Evolutionary conservation across 2,888 invertebrate species (phyloP), one percentile per base, ranked within the genome.

Genomic region (Aplocera efformata): DNA sequence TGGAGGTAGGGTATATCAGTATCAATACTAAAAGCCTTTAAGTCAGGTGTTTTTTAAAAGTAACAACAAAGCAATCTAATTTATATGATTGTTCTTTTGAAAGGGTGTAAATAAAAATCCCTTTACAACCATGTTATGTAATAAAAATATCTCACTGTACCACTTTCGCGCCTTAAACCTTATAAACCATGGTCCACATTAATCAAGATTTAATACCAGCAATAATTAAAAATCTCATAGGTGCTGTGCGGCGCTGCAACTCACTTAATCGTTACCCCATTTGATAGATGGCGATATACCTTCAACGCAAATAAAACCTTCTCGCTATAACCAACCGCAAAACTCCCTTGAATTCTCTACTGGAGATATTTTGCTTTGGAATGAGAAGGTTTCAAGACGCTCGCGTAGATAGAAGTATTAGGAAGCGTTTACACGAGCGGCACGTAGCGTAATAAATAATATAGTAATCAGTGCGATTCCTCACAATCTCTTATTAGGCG

Each of bases 391-490:
- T 76, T 62, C 58, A 81, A 79, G 79, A 77, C 63, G 63, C 42
- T 29, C 47, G 53, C 60, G 66, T 62, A 77, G 77, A 76, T 76
- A 70, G 70, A 63, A 75, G 81, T 82, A 86, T 86, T 86, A 85
- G 76, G 82, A 77, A 81, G 81, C 86, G 86, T 86, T 86, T 85
- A 86, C 82, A 88, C 79, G 77, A 70, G 74, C 70, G 79, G 83
- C 88, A 88, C 88, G 88, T 86, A 86, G 74, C 56, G 84, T 83
- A 86, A 88, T 86, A 88, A 86, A 88, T 86, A 85, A 86, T 84
- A 79, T 80, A 86, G 85, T 88, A 88, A 88, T 88, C 88, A 88
- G 86, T 71, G 81, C 80, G 75, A 86, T 86, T 85, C 84, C 86
- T 88, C 84, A 85, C 85, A 86, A 72, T 69, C 79, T 79, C 85